Evolutionary conservation across 2,888 invertebrate species (phyloP), one percentile per base, ranked within the genome.

Genomic region (Andrena praecox): DNA sequence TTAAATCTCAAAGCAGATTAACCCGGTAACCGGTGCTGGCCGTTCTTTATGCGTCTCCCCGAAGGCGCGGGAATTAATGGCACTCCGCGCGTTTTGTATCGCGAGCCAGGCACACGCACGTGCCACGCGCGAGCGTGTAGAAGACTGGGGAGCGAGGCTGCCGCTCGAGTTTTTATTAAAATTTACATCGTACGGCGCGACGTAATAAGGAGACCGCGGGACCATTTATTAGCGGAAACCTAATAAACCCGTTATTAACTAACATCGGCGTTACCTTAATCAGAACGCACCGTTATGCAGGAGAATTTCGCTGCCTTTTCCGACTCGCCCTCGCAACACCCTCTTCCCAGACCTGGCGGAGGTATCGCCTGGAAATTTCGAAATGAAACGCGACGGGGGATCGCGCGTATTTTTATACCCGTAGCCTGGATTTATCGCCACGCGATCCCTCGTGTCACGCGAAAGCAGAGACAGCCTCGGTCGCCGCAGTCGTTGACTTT

Each of bases 191-290:
- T 54, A 56, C 56, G 31, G 42, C 27, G 59, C 79, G 48, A 35
- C 31, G 78, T 82, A 88, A 87, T 85, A 84, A 85, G 79, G 31
- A 80, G 63, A 84, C 76, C 71, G 20, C 60, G 50, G 72, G 59
- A 8, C 54, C 73, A 77, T 86, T 84, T 84, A 82, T 87, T 85
- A 89, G 62, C 59, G 69, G 63, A 35, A 75, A 78, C 72, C 79
- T 76, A 84, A 84, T 87, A 87, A 88, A 84, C 76, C 56, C 52
- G 66, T 87, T 89, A 88, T 85, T 87, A 89, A 87, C 69, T 78
- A 83, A 85, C 80, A 82, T 82, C 71, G 86, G 72, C 62, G 79
- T 86, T 76, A 79, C 77, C 56, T 79, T 88, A 80, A 88, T 87
- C 77, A 80, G 69, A 80, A 75, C 64, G 75, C 76, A 72, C 3